Conservation (phyloP, 2,113 vertebrate genomes). For the Microcebus murinus region DNA sequence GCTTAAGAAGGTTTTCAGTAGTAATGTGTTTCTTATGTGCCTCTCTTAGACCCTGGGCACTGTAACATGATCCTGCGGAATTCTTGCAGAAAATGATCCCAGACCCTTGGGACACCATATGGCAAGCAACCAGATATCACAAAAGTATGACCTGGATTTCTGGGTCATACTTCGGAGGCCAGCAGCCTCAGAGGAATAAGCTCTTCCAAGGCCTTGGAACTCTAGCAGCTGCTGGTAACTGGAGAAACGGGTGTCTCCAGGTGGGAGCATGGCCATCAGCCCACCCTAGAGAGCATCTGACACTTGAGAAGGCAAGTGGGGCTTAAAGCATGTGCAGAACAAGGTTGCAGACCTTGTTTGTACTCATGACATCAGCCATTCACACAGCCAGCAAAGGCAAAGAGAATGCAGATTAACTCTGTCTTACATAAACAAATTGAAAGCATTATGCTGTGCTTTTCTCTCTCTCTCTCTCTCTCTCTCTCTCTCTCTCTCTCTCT, state of each 20-base stretch:
- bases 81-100: slow-evolving; percentile 52
- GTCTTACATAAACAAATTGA: not conserved
- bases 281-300: not conserved
- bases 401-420: not conserved
- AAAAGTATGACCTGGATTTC: slow-evolving; percentile 29
- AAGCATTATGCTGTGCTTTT: not conserved
- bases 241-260: not conserved
- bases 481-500: not conserved
- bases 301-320: not conserved
- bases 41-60: not conserved
- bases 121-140: slow-evolving; percentile 12
- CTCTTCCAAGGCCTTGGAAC: not conserved
- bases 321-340: not conserved
- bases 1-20: not conserved
- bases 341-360: not conserved
- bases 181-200: slow-evolving; percentile 2
- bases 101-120: not conserved
- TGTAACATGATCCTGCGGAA: not conserved
- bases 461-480: not conserved
- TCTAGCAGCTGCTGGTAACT: not conserved
- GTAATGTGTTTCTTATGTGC: not conserved
- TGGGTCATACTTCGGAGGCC: not conserved
- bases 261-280: not conserved
- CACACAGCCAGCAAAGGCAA: not conserved
- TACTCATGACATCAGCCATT: not conserved